Evolutionary conservation across 2,797 vertebrate species (phyloP), one percentile per base, ranked within the genome.

Genomic region (Falco berigora): DNA sequence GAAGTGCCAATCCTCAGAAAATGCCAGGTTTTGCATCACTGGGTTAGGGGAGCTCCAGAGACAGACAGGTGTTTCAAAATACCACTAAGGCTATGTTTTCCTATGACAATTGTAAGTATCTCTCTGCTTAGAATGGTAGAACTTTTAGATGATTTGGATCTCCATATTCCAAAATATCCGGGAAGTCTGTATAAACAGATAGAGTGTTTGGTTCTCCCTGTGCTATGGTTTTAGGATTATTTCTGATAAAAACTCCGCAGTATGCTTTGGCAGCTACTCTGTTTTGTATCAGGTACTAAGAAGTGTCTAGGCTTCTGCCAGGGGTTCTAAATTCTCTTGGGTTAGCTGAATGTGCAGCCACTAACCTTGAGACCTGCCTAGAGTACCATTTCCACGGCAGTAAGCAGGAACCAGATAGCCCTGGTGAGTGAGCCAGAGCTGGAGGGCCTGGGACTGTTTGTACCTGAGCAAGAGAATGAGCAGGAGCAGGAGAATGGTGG

Each of bases 331-430:
- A 53, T 72, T 66, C 27, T 23, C 4, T 36, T 0, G 2, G 32
- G 4, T 21, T 40, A 64, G 18, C 15, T 79, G 68, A 75, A 61
- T 0, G 0, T 40, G 19, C 14, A 46, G 16, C 8, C 3, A 1
- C 19, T 58, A 4, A 4, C 22, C 30, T 49, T 78, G 27, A 5
- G 8, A 12, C 49, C 36, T 64, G 13, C 24, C 44, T 83, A 49
- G 7, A 18, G 20, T 1, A 61, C 4, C 25, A 28, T 84, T 84
- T 71, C 52, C 47, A 14, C 2, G 4, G 30, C 18, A 53, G 19
- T n/a, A 53, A 87, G 22, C 10, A 64, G 32, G 55, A 91, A 52
- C 12, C 15, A 58, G 67, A n/a, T 9, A 63, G 11, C 25, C n/a
- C 38, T 40, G 28, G 8, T 49, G 38, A 46, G 9, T 34, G 10